phyloP scores from a whole-genome alignment of 1,140 invertebrate genomes.

The Doryteuthis pealeii region DNA sequence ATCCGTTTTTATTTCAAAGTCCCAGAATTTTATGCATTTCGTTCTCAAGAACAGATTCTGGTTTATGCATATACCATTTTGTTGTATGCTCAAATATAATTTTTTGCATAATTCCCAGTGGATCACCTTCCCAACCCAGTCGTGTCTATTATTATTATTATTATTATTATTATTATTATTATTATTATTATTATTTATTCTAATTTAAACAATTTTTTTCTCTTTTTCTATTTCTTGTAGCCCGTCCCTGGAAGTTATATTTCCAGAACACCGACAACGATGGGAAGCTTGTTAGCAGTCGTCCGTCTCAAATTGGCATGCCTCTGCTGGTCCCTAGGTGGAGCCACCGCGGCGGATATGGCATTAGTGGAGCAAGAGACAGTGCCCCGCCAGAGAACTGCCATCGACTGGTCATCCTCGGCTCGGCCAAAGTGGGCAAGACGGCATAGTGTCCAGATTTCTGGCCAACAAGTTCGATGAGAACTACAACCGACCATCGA shows the following conservation, averaged over 20 bases:
- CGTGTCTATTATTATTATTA: no score
- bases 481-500: constrained; percentile 85
- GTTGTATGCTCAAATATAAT: no score
- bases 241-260: constrained; percentile 21
- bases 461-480: constrained; percentile 82
- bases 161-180: no score
- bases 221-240: constrained; percentile 14
- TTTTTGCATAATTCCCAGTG: no score
- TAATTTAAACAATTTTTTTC: no score
- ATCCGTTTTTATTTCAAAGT: no score
- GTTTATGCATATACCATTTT: no score
- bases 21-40: no score
- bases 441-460: constrained; percentile 70
- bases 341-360: constrained; percentile 20
- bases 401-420: constrained; percentile 59
- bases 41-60: no score
- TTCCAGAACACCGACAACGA: constrained; percentile 15
- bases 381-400: constrained; percentile 75
- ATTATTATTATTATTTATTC: no score
- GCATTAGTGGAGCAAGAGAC: constrained; percentile 41
- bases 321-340: constrained; percentile 19
- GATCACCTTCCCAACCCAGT: no score
- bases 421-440: constrained; percentile 69
- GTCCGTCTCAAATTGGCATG: constrained; percentile 13
- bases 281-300: not conserved